Conservation (phyloP, 30 jellyfish, hydroid and myxozoan genomes). For the Turritopsis rubra region DNA sequence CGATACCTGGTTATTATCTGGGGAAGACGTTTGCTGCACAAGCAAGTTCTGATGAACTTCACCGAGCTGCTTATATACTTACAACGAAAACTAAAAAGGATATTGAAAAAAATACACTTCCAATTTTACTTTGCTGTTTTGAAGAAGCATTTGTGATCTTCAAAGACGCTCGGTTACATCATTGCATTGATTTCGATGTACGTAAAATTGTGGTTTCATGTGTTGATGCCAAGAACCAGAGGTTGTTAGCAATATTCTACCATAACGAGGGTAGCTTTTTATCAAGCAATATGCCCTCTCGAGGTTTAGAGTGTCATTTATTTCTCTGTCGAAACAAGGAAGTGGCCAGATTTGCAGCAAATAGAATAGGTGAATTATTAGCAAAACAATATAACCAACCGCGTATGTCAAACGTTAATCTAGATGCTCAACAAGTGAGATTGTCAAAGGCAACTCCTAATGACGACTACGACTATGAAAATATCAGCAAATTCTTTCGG, state of each 20-base stretch:
- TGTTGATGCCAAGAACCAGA: conserved; percentile 75
- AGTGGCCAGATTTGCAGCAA: conserved; percentile 69
- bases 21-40: conserved; percentile 37
- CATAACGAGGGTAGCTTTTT: conserved; percentile 64
- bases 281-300: conserved; percentile 19
- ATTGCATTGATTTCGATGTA: conserved; percentile 30
- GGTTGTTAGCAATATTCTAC: conserved; percentile 73
- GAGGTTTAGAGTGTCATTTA: conserved; percentile 84
- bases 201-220: conserved; percentile 74
- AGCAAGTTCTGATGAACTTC: conserved; percentile 29
- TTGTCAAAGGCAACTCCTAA: conserved; percentile 9
- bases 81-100: conserved; percentile 20
- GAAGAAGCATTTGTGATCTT: conserved; percentile 9
- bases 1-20: conserved; percentile 32
- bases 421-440: conserved; percentile 16
- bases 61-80: conserved; percentile 28
- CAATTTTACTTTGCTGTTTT: conserved; percentile 11
- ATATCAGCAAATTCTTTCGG: conserved; percentile 30
- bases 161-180: conserved; percentile 13
- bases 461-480: conserved; percentile 32
- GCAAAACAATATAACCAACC: conserved; percentile 31
- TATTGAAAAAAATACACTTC: conserved; percentile 24
- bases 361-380: conserved; percentile 51
- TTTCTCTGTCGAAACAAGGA: conserved; percentile 58
- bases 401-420: background rate